Evolutionary conservation across 1,140 invertebrate genomes (phyloP), one percentile per base, ranked within the genome.

Genomic region (Spodoptera litura): DNA sequence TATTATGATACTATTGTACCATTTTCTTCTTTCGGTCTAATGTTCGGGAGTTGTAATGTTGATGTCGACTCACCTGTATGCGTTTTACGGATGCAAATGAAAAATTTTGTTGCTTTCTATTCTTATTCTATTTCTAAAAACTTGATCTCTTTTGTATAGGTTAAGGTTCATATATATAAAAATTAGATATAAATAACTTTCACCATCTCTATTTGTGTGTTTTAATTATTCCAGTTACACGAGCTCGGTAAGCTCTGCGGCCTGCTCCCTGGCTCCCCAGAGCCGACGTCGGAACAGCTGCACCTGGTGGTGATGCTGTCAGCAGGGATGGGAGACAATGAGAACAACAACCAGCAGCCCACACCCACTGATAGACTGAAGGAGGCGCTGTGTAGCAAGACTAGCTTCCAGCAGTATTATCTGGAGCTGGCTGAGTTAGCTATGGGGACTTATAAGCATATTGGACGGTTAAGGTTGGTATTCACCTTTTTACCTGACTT

Each of bases 371-470:
- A 98, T 79, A 97, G 97, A 89, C 94, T 99, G 0, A 98, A 99
- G 93, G 97, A 98, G 90, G 98, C 98, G 0, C 91, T 99, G 0
- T 98, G 98, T 58, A 98, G 98, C 0, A 98, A 98, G 89, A 97
- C 97, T 79, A 96, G 97, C 25, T 99, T 99, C 91, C 97, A 97
- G 83, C 98, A 97, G 89, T 97, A 98, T 83, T 99, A 99, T 89
- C 93, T 99, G 77, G 98, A 99, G 92, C 94, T 99, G 58, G 98
- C 98, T 9, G 99, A 99, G 94, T 94, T 99, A 78, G 98, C 98
- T 0, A 99, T 99, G 96, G 98, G 98, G 58, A 99, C 98, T 0
- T 99, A 98, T 87, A 99, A 99, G 91, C 98, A 99, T 93, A 98
- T 99, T 83, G 97, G 98, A 8, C 96, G 98, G 62, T 87, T 94